These are phyloP conservation scores for Lophius piscatorius DNA, from an alignment of 2,113 vertebrate species.

Conservation along the genomic window DNA sequence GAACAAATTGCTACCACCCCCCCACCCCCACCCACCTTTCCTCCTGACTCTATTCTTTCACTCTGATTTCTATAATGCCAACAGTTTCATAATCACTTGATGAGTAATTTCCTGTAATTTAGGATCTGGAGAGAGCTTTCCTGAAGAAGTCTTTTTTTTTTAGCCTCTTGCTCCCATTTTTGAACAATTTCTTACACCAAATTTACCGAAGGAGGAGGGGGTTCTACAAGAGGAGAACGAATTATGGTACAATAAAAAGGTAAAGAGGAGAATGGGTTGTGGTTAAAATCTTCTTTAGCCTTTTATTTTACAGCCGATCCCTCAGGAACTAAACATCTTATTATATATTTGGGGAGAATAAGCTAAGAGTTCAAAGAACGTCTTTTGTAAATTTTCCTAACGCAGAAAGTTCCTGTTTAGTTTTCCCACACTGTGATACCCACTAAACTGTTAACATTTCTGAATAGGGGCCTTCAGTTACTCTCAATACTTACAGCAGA, in stretches of 20 bases:
- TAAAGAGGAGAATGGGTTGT: slow-evolving; percentile 7
- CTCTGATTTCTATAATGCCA: slow-evolving; percentile 84
- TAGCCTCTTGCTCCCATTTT: slow-evolving; percentile 48
- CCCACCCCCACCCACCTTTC: slow-evolving; percentile 48
- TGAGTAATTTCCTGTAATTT: slow-evolving; percentile 79
- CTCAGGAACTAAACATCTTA: slow-evolving; percentile 65
- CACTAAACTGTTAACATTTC: slow-evolving; percentile 89
- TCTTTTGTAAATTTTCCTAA: slow-evolving; percentile 61
- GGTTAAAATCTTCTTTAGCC: slow-evolving; percentile 67
- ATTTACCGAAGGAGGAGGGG: slow-evolving; percentile 40
- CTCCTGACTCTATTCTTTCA: slow-evolving; percentile 69
- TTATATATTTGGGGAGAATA: slow-evolving; percentile 59
- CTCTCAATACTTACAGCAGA: slow-evolving; percentile 88
- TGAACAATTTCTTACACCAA: slow-evolving; percentile 62
- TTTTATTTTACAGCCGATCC: slow-evolving; percentile 19
- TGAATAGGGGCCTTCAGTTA: slow-evolving; percentile 93
- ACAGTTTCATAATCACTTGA: slow-evolving; percentile 77
- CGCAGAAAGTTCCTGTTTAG: slow-evolving; percentile 73
- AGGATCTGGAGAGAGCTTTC: slow-evolving; percentile 68
- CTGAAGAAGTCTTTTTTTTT: slow-evolving; percentile 49
- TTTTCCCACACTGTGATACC: slow-evolving; percentile 93
- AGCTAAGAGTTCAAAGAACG: slow-evolving; percentile 82
- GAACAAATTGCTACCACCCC: slow-evolving; percentile 82
- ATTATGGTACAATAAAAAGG: slow-evolving; percentile 21
- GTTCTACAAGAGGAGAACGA: slow-evolving; percentile 7